Evolutionary conservation across 2,113 vertebrate species (phyloP).

Genomic region (Strigops habroptila): DNA sequence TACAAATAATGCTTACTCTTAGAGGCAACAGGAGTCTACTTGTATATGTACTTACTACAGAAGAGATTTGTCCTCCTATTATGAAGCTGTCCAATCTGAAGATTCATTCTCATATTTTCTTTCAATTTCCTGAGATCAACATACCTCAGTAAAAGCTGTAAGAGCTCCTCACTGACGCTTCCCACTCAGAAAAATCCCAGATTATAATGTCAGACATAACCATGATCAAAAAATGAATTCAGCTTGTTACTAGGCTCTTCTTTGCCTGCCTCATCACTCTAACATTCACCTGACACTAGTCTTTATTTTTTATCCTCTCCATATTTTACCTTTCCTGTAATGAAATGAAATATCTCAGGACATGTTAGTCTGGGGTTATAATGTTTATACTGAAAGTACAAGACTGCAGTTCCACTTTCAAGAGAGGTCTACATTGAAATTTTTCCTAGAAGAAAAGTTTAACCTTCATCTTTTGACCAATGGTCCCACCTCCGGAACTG

Average conservation of each 20-base stretch:
- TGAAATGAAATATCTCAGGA: background rate
- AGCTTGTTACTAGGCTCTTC: background rate
- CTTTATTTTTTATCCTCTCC: background rate
- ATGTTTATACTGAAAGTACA: background rate
- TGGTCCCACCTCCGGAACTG: background rate
- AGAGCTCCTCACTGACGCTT: background rate
- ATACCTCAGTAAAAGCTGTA: background rate
- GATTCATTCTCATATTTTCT: background rate
- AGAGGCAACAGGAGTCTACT: background rate
- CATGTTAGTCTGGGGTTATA: background rate
- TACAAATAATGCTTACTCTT: background rate
- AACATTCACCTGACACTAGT: background rate
- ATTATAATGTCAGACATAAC: background rate
- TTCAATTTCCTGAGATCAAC: background rate
- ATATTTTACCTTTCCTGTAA: background rate
- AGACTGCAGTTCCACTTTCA: background rate
- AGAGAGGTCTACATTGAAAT: background rate
- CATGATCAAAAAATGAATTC: background rate
- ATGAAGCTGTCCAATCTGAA: background rate
- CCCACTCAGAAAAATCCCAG: background rate
- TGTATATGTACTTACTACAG: background rate
- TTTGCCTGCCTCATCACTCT: background rate
- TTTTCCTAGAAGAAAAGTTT: background rate
- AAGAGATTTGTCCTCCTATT: background rate
- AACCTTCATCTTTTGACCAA: background rate